Evolutionary conservation across 2,113 vertebrate genomes (phyloP).

Genomic region (Progne subis): DNA sequence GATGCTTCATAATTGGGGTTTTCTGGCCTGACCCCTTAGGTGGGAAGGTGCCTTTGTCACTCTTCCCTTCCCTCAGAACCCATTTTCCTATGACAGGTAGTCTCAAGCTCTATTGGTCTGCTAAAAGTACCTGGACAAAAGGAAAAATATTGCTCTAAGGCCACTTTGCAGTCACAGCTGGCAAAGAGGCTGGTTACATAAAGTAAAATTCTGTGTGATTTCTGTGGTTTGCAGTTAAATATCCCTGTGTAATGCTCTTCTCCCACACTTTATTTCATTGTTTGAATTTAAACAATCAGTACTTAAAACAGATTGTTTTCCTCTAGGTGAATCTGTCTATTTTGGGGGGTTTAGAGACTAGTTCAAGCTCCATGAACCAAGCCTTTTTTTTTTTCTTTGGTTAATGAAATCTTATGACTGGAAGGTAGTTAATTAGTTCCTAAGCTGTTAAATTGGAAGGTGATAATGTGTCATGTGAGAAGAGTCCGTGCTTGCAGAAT

Average conservation of each 20-base stretch:
- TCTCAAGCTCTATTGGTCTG: background rate
- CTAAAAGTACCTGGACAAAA: background rate
- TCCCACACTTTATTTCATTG: background rate
- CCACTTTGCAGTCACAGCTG: background rate
- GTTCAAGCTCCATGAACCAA: background rate
- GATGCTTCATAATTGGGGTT: background rate
- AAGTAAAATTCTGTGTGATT: background rate
- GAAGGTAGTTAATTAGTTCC: background rate
- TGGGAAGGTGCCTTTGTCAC: background rate
- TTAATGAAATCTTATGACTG: background rate
- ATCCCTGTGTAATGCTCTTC: background rate
- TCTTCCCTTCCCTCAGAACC: background rate
- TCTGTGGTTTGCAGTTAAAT: background rate
- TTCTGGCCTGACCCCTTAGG: background rate
- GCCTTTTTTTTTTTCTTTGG: background rate
- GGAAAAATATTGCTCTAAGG: background rate
- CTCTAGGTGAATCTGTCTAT: background rate
- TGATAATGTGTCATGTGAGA: background rate
- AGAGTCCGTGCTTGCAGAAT: background rate
- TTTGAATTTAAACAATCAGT: background rate
- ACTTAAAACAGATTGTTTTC: background rate
- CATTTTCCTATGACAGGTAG: background rate
- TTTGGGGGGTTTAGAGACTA: background rate
- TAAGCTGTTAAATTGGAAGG: background rate
- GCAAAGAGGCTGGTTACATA: background rate